Percentiles rank a stretch among this genome's conserved stretches.
phyloP scores from a whole-genome alignment of 2,113 vertebrate genomes.

The Sapajus apella region DNA sequence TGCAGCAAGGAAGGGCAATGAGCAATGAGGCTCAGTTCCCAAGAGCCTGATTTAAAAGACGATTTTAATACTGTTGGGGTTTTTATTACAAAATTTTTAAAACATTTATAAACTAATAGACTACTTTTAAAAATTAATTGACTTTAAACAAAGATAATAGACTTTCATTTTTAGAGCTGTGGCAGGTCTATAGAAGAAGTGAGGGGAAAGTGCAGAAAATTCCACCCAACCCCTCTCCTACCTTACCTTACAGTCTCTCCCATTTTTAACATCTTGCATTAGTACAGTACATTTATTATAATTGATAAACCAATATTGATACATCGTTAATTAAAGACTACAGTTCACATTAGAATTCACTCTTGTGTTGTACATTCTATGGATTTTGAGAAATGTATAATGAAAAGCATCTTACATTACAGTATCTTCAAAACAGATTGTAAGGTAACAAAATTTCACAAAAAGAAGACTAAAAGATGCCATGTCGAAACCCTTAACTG shows the following conservation, averaged over 20 bases:
- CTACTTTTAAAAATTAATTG: neutral
- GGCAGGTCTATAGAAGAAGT: neutral
- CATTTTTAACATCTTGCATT: neutral
- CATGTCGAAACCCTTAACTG: constrained; percentile 78
- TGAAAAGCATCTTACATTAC: neutral
- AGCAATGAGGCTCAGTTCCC: neutral
- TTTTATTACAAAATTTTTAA: neutral
- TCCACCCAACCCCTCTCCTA: neutral
- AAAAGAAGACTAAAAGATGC: neutral
- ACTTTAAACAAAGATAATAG: neutral
- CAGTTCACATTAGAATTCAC: neutral
- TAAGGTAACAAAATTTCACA: neutral
- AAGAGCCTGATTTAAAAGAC: neutral
- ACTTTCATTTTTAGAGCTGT: neutral
- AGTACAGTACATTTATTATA: neutral
- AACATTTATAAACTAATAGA: neutral
- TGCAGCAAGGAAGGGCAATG: neutral
- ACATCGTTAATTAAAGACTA: neutral
- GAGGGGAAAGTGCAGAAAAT: neutral
- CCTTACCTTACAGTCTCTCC: neutral
- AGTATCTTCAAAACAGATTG: neutral
- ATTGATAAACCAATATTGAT: neutral
- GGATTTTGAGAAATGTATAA: neutral
- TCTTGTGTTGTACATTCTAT: neutral
- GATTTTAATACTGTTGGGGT: neutral